phyloP scores from a whole-genome alignment of 1,140 invertebrate genomes.

The Plodia interpunctella region DNA sequence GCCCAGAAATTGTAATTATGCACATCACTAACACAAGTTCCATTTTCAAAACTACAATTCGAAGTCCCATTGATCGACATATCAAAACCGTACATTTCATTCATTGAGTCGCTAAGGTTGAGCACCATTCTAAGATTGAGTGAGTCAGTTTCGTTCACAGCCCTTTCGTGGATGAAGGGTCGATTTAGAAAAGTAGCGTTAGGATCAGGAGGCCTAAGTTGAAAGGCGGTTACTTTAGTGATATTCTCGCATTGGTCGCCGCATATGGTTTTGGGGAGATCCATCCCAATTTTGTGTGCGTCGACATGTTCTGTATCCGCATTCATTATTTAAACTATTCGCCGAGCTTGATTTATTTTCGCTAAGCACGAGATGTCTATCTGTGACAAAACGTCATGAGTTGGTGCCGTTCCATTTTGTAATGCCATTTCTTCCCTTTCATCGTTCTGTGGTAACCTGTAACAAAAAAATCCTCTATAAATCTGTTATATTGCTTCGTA shows the following conservation, averaged over 20 bases:
- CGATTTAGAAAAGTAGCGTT: slow-evolving; percentile 15
- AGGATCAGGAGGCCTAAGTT: slow-evolving; percentile 24
- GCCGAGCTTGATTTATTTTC: slow-evolving; percentile 8
- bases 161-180: slow-evolving; percentile 11
- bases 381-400: not conserved
- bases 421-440: not conserved
- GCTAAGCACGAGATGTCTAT: not conserved
- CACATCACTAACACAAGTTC: slow-evolving; percentile 48
- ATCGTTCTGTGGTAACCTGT: slow-evolving; percentile 13
- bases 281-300: slow-evolving; percentile 24
- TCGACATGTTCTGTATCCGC: slow-evolving; percentile 14
- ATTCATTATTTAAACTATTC: slow-evolving; percentile 24
- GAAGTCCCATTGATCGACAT: slow-evolving; percentile 32
- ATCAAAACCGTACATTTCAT: slow-evolving; percentile 35
- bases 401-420: slow-evolving; percentile 3
- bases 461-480: slow-evolving; percentile 9
- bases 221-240: slow-evolving; percentile 28
- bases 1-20: slow-evolving; percentile 87
- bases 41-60: slow-evolving; percentile 46
- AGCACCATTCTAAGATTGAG: slow-evolving; percentile 23
- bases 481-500: not conserved
- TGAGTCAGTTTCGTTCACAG: slow-evolving; percentile 17
- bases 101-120: slow-evolving; percentile 34
- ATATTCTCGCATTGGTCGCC: slow-evolving; percentile 30
- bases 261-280: slow-evolving; percentile 23